Evolutionary conservation across 2,888 invertebrate genomes (phyloP), one percentile per base, ranked within the genome.

Genomic region (Caenorhabditis sp.): DNA sequence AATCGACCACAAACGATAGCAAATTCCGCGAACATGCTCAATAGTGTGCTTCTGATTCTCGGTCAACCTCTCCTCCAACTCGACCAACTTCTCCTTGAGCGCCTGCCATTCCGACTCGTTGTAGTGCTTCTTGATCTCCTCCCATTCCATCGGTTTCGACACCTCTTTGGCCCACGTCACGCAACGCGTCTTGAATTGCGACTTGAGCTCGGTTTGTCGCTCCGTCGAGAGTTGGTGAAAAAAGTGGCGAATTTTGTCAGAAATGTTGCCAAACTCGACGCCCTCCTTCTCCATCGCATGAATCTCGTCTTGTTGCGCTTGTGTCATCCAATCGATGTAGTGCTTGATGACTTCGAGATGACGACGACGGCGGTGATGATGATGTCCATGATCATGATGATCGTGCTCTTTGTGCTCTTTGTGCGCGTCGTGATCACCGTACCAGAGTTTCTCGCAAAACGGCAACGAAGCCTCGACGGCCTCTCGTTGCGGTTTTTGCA

Each of bases 371-470:
- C 75, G 58, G 37, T 74, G 73, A 19, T 43, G 43, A 53, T 70
- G 66, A 43, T 66, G 62, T 19, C 63, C 50, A 53, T 78, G 72
- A 26, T 61, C 63, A 24, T 73, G 69, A 12, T 67, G 67, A 17
- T 31, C 66, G 43, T 43, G 43, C 6, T n/a, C n/a, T n/a, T 43
- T 43, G 27, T 78, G 71, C 10, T 31, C 67, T 5, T 49, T 58
- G 58, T 76, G 77, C 12, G 43, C 49, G 1, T 27, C 66, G 36
- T 76, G 78, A 50, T 69, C 62, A 49, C 81, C 81, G 58, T 79
- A 83, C 80, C 78, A 81, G 26, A 81, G 59, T 61, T 77, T 76
- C 69, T 83, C 83, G 51, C 82, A 82, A 65, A 83, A 81, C 10
- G 80, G 78, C 51, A 82, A 76, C n/a, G 79, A 77, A 54, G 77